Conservation (phyloP, 2,797 vertebrate genomes). For the Falco naumanni region DNA sequence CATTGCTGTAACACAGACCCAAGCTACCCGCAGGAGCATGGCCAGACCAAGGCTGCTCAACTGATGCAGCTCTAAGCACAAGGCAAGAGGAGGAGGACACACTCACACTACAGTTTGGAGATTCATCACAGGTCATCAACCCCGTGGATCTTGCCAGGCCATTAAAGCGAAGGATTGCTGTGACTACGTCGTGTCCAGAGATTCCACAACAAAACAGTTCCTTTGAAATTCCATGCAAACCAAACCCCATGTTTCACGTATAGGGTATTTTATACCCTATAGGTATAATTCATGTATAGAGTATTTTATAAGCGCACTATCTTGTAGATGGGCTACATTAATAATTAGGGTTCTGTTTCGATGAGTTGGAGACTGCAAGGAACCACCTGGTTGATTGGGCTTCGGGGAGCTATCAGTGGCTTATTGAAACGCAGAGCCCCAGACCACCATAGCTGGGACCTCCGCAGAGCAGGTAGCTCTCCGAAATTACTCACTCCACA, state of each 20-base stretch:
- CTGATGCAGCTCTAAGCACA: neutral
- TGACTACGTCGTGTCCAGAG: neutral
- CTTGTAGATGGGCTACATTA: neutral
- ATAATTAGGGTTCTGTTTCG: neutral
- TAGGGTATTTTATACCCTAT: neutral
- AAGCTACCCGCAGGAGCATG: fast-evolving
- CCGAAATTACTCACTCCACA: neutral
- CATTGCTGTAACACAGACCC: neutral
- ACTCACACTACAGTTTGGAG: fast-evolving
- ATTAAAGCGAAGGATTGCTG: neutral
- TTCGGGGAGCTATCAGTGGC: too few species aligned
- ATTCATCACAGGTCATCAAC: neutral
- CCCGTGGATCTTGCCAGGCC: neutral
- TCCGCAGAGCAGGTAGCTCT: neutral
- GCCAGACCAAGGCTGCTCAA: neutral
- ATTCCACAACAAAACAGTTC: neutral
- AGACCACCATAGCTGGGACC: neutral
- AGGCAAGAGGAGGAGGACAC: neutral
- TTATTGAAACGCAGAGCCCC: neutral
- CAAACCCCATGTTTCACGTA: neutral
- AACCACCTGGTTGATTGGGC: neutral
- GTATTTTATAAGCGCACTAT: neutral
- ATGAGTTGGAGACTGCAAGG: neutral
- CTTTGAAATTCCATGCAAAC: neutral
- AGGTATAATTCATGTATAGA: too few species aligned